phyloP scores from a whole-genome alignment of 2,888 invertebrate species.

The Trypoxylon attenuatum region DNA sequence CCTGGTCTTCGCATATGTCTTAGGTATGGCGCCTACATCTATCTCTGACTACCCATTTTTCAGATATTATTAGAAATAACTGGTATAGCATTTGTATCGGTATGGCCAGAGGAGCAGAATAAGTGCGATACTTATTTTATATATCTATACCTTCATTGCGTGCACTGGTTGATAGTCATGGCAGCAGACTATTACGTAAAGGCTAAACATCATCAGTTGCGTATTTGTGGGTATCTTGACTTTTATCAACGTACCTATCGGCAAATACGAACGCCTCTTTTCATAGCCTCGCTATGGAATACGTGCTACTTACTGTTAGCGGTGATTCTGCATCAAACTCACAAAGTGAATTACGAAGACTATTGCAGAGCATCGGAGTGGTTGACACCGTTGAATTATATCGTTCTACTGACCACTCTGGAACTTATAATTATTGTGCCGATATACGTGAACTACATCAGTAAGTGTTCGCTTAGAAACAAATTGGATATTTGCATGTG shows the following conservation, averaged over 20 bases:
- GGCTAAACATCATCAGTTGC: conserved; percentile 78
- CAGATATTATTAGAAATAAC: conserved; percentile 67
- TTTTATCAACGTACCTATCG: conserved; percentile 80
- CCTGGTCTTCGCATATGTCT: too few species aligned
- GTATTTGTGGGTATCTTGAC: conserved; percentile 81
- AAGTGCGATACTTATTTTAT: conserved; percentile 72
- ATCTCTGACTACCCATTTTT: too few species aligned
- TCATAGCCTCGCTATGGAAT: conserved; percentile 78
- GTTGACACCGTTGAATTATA: conserved; percentile 70
- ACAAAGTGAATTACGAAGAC: conserved; percentile 69
- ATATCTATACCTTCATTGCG: conserved; percentile 69
- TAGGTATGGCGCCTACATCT: too few species aligned
- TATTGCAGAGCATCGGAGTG: conserved; percentile 76
- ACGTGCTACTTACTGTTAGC: conserved; percentile 67
- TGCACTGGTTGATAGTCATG: conserved; percentile 68
- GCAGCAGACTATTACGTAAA: conserved; percentile 76
- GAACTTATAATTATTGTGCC: conserved; percentile 72
- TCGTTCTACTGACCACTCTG: conserved; percentile 76
- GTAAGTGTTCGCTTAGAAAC: conserved; percentile 69
- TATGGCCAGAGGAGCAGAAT: conserved; percentile 67
- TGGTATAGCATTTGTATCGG: conserved; percentile 67
- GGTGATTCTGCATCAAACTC: conserved; percentile 69
- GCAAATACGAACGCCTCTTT: conserved; percentile 79
- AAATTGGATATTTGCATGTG: neutral
- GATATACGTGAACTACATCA: conserved; percentile 78